Evolutionary conservation across 2,888 invertebrate genomes (phyloP), one percentile per base, ranked within the genome.

Genomic region (Cancer borealis): DNA sequence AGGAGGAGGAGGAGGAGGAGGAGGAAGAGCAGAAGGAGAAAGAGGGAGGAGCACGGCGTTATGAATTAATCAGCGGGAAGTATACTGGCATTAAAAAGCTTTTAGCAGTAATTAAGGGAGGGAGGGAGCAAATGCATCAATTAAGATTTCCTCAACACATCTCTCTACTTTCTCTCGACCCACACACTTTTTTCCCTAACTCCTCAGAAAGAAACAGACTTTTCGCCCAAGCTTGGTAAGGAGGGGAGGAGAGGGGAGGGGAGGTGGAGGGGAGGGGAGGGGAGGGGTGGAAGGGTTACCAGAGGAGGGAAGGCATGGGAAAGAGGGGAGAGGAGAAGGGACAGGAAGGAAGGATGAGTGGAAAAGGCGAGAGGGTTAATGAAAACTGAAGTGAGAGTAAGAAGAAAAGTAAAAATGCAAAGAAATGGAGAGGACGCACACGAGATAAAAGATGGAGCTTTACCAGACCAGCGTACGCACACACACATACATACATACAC

Each of bases 71-170:
- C 84, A 93, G 46, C 45, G 46, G 73, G 66, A 91, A 91, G 93
- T 93, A 93, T 93, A 93, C 91, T 87, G 46, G 93, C 93, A 93
- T 93, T 93, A 93, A 93, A 93, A 93, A 93, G 93, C 93, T 93
- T 93, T 93, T 91, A 93, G 93, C 93, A 46, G 91, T 93, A 93
- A 93, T 93, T 91, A 93, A 93, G 93, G 91, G 54, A 30, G 54
- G 66, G 92, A 46, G 66, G 60, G 54, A 66, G 91, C 88, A 93
- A 93, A 91, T 93, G 93, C 93, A 91, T 93, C 93, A 93, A 93
- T 93, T 93, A 93, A 91, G 93, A 93, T 93, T 93, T 93, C 91
- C 66, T 91, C 88, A 60, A 66, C 91, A 87, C 87, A 60, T 91
- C 91, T 93, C 84, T 46, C 91, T 91, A 91, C 93, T 93, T 88